These are phyloP conservation scores for Dinothrombium tinctorium DNA, from an alignment of 1,140 invertebrate species.

Conservation along the genomic window DNA sequence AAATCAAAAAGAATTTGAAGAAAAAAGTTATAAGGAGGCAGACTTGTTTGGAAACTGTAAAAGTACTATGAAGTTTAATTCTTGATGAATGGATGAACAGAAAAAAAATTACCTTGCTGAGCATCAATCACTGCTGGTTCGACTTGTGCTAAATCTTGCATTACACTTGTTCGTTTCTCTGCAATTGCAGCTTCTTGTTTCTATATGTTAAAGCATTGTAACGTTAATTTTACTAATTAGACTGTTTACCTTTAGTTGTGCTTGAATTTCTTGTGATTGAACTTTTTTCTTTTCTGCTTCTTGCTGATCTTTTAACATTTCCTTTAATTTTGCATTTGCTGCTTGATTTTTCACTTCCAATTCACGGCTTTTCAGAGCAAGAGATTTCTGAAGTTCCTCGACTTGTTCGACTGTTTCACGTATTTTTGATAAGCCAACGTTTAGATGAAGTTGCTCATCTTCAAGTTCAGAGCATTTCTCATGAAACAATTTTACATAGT, in stretches of 20 bases:
- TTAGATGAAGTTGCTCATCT: slow-evolving; percentile 94
- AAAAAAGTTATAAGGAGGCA: slow-evolving; percentile 1
- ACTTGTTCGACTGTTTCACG: slow-evolving; percentile 98
- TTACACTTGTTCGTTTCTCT: slow-evolving; percentile 72
- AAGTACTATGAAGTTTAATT: background rate
- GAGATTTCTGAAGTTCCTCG: slow-evolving; percentile 94
- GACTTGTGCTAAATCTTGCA: slow-evolving; percentile 79
- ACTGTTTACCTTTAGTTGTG: slow-evolving; percentile 34
- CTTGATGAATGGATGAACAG: background rate
- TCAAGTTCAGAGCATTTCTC: slow-evolving; percentile 94
- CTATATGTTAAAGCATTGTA: background rate
- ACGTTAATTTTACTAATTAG: background rate
- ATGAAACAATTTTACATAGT: slow-evolving; percentile 92
- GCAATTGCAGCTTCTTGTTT: slow-evolving; percentile 68
- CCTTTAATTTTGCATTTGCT: slow-evolving; percentile 89
- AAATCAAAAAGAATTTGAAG: background rate
- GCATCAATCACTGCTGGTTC: slow-evolving; percentile 97
- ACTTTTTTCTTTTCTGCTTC: slow-evolving; percentile 98
- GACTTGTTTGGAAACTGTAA: background rate
- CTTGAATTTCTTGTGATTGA: slow-evolving; percentile 89
- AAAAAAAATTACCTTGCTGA: slow-evolving; percentile 49
- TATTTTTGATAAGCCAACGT: slow-evolving; percentile 95
- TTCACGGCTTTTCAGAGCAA: slow-evolving; percentile 87
- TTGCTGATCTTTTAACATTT: slow-evolving; percentile 99
- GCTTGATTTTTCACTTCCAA: slow-evolving; percentile 95